Base-by-base conservation (phyloP, 2,113 vertebrate genomes). In the Stigmatopora nigra region DNA sequence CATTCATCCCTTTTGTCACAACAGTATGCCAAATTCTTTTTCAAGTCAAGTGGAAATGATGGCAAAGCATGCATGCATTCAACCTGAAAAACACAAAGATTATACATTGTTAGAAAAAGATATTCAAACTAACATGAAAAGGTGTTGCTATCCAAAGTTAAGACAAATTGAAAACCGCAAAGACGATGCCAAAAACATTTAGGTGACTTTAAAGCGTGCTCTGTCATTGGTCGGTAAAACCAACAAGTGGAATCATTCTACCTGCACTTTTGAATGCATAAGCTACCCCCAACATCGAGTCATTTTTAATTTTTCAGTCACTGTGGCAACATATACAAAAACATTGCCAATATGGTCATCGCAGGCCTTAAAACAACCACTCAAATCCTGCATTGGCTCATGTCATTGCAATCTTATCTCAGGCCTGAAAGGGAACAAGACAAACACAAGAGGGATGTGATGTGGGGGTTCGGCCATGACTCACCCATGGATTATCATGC, bases 1-100 rank as follows among this genome's bases (percentile, higher is more conserved):
- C 88, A 85, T 88, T 89, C 90, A 90, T 91, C 77, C 73, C 86
- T 87, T 81, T 73, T 63, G 56, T 88, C 56, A 70, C 83, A 71
- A 63, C 68, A 65, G 52, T 22, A 74, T 75, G 81, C 41, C 65
- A 82, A 86, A 86, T 84, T 89, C 81, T 81, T 84, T 73, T 78
- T 84, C 74, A 71, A 70, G 64, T 58, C 47, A 64, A 66, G 58
- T 73, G 75, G 75, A 78, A 75, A 67, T 65, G 59, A 79, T 51
- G 70, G 25, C 58, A 65, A 69, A 80, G 72, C 84, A 78, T 80
- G 38, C n/a, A n/a, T n/a, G 68, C 56, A 68, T 64, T 35, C 49
- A 7, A 63, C 71, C 86, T 88, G 11, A n/a, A 63, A 41, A 65
- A 13, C 61, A 67, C 48, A 81, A 48, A 63, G 49, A 41, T 19